A percentile compares a stretch with the other conserved stretches of the same genome.
These are phyloP conservation scores for Bergia sp. DNA, from an alignment of 92 coral and sea anemone species.

Conservation along the genomic window DNA sequence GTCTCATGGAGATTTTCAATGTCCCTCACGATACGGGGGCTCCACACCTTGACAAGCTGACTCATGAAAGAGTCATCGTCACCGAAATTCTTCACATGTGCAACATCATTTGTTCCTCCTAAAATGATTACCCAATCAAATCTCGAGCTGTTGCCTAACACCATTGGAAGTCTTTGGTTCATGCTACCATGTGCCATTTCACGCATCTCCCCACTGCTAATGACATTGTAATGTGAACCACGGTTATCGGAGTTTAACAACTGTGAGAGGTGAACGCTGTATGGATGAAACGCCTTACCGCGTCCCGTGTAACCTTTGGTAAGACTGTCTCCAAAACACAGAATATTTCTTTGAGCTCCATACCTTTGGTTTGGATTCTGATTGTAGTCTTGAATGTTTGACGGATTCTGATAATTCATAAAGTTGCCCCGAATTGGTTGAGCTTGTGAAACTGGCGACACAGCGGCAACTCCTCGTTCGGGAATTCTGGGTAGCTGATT, in stretches of 20 bases:
- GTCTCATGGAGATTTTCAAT: constrained; percentile 81
- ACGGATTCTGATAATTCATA: background rate
- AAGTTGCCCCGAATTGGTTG: background rate
- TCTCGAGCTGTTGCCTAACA: constrained; percentile 86
- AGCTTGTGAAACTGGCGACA: background rate
- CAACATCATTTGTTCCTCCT: constrained; percentile 99
- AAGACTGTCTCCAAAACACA: constrained; percentile 97
- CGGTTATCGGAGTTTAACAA: constrained; percentile 73
- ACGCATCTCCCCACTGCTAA: constrained; percentile 83
- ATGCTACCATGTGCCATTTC: constrained; percentile 99
- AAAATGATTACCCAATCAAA: constrained; percentile 96
- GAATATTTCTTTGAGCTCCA: constrained; percentile 52
- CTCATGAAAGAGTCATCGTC: constrained; percentile 97
- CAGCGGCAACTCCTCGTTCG: background rate
- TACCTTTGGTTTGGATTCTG: constrained; percentile 34
- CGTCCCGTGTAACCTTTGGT: constrained; percentile 90
- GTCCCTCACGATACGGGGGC: constrained; percentile 91
- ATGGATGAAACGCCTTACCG: constrained; percentile 83
- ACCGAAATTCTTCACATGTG: constrained; percentile 98
- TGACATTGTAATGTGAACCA: constrained; percentile 61
- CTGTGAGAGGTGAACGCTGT: constrained; percentile 77
- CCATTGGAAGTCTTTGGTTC: constrained; percentile 88
- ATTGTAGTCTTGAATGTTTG: constrained; percentile 12
- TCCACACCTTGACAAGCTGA: constrained; percentile 88
- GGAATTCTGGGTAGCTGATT: constrained; percentile 11